Evolutionary conservation across 1,140 invertebrate genomes (phyloP).

Genomic region (Platyscapa corneri): DNA sequence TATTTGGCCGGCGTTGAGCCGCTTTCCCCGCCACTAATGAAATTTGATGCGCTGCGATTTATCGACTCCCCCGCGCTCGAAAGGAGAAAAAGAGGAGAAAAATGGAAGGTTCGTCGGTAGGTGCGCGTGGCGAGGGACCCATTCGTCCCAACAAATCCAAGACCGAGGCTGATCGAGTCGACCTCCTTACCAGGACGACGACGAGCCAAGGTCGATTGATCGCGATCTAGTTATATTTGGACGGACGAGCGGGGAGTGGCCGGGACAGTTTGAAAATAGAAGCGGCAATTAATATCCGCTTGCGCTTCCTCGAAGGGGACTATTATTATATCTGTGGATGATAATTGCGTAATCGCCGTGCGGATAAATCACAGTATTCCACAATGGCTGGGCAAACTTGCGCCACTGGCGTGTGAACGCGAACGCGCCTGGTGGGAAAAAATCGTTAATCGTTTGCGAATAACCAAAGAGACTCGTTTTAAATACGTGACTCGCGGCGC

Average conservation of each 20-base stretch:
- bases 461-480: background rate
- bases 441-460: background rate
- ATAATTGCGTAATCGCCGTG: conserved; percentile 15
- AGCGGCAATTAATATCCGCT: conserved; percentile 36
- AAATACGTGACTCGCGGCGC: background rate
- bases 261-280: conserved; percentile 16
- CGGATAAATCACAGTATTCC: conserved; percentile 12
- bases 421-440: background rate
- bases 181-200: conserved; percentile 7
- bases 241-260: background rate
- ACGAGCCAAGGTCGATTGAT: conserved; percentile 18
- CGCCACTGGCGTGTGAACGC: background rate
- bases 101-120: background rate
- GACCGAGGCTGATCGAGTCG: background rate
- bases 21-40: conserved; percentile 56
- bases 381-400: conserved; percentile 1
- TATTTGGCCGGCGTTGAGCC: conserved; percentile 39
- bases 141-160: background rate
- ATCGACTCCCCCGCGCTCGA: conserved; percentile 36
- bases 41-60: conserved; percentile 57
- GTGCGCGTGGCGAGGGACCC: conserved; percentile 5
- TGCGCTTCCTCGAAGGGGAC: background rate
- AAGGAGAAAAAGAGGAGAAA: conserved; percentile 5
- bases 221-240: conserved; percentile 17
- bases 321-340: conserved; percentile 34